These are phyloP conservation scores for Cydia splendana DNA, from an alignment of 1,140 invertebrate genomes.

Conservation along the genomic window DNA sequence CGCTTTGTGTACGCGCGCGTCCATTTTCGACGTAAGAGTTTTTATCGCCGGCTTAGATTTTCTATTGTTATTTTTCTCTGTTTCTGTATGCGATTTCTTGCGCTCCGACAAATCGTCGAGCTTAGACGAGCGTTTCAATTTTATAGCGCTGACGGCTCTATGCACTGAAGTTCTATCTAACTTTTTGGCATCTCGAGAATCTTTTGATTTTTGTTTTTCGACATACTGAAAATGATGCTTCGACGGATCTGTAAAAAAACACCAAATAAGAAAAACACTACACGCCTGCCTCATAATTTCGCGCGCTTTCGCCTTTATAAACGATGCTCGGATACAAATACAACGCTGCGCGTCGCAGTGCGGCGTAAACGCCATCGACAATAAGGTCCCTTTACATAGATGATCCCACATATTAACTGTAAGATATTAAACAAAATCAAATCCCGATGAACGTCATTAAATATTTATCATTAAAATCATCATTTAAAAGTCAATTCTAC, in stretches of 20 bases:
- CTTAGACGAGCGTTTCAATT: neutral
- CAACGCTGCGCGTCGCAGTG: too few species aligned
- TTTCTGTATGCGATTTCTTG: neutral
- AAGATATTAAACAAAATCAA: too few species aligned
- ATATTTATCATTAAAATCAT: too few species aligned
- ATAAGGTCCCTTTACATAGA: too few species aligned
- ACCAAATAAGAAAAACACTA: neutral
- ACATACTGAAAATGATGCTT: neutral
- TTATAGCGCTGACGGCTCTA: neutral
- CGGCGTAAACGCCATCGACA: too few species aligned
- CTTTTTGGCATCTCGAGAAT: neutral
- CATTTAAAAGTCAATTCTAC: too few species aligned
- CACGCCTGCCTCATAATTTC: too few species aligned
- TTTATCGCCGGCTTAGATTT: constrained; percentile 48
- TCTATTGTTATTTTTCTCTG: neutral
- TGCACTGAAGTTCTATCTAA: neutral
- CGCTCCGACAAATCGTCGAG: neutral
- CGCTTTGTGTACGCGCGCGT: constrained; percentile 48
- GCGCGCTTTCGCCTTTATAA: too few species aligned
- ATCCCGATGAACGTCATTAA: too few species aligned
- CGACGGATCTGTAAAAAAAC: neutral
- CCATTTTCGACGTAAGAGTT: constrained; percentile 47
- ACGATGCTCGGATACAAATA: too few species aligned
- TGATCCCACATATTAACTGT: too few species aligned
- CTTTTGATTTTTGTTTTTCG: neutral